These are phyloP conservation scores for Philotrypesis tridentata DNA, from an alignment of 1,140 invertebrate genomes.

Conservation along the genomic window DNA sequence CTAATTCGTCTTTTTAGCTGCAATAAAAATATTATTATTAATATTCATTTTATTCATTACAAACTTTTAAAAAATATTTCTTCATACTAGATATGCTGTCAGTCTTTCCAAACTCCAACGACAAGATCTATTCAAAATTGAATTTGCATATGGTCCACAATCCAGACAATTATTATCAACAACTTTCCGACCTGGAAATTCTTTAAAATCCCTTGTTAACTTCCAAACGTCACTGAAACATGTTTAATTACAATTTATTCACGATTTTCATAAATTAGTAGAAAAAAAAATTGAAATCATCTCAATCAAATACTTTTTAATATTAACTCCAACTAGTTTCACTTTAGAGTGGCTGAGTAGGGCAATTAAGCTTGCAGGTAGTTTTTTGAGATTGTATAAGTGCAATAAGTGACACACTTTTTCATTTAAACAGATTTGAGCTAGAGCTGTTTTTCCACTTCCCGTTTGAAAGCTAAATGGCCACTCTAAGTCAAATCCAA, in stretches of 20 bases:
- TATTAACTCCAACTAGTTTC: constrained; percentile 77
- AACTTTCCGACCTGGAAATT: constrained; percentile 72
- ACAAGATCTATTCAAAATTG: constrained; percentile 71
- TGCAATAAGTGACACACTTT: constrained; percentile 76
- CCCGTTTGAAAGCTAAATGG: constrained; percentile 78
- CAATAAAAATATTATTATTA: constrained; percentile 42
- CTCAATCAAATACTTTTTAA: constrained; percentile 74
- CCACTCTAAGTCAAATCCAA: constrained; percentile 81
- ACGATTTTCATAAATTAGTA: neutral
- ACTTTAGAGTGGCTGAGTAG: constrained; percentile 77
- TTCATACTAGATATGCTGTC: constrained; percentile 74
- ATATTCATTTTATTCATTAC: constrained; percentile 21
- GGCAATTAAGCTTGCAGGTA: constrained; percentile 74
- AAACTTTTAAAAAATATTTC: neutral
- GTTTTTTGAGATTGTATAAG: constrained; percentile 73
- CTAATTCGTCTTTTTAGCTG: constrained; percentile 74
- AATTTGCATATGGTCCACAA: constrained; percentile 75
- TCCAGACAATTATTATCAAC: constrained; percentile 78
- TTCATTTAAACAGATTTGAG: constrained; percentile 75
- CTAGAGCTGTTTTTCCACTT: constrained; percentile 76
- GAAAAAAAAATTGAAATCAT: neutral
- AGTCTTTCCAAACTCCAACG: constrained; percentile 79
- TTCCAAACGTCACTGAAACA: constrained; percentile 78
- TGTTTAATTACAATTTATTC: neutral
- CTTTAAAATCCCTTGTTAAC: constrained; percentile 77